Evolutionary conservation across 1,140 invertebrate genomes (phyloP).

Genomic region (Leptoteleia sp.): DNA sequence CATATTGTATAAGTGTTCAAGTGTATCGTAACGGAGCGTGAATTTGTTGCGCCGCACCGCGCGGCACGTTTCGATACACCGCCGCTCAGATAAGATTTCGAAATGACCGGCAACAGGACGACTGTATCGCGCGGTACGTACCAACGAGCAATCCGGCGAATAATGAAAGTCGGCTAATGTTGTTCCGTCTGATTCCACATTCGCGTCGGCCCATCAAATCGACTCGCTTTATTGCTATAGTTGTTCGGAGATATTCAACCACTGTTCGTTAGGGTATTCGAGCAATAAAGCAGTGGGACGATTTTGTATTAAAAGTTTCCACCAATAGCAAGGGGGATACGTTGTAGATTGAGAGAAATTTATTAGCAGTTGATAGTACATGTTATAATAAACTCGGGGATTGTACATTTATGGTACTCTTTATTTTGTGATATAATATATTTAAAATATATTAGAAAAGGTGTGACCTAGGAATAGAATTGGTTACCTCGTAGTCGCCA

Average conservation of each 20-base stretch:
- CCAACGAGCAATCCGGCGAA: slow-evolving; percentile 20
- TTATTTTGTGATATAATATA: too few relatives aligned
- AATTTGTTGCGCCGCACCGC: slow-evolving; percentile 24
- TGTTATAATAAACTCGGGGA: too few relatives aligned
- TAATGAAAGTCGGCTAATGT: slow-evolving; percentile 45
- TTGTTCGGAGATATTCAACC: slow-evolving; percentile 31
- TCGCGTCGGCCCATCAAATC: slow-evolving; percentile 33
- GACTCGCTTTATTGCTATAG: slow-evolving; percentile 21
- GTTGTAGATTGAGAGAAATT: too few relatives aligned
- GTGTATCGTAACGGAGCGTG: slow-evolving; percentile 37
- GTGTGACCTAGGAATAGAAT: too few relatives aligned
- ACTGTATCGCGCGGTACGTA: slow-evolving; percentile 27
- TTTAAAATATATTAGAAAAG: too few relatives aligned
- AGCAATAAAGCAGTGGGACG: slow-evolving; percentile 11
- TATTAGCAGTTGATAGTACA: too few relatives aligned
- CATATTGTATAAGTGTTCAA: slow-evolving; percentile 46
- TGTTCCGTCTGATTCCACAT: slow-evolving; percentile 32
- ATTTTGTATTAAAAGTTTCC: slow-evolving; percentile 43
- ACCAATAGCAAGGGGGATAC: slow-evolving; percentile 3
- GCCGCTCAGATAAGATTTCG: slow-evolving; percentile 39
- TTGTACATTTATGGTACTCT: too few relatives aligned
- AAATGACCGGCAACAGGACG: slow-evolving; percentile 27
- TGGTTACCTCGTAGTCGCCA: too few relatives aligned
- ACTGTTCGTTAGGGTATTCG: slow-evolving; percentile 17
- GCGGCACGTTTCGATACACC: slow-evolving; percentile 37